phyloP scores from a whole-genome alignment of 2,888 invertebrate species.

The Muschampia staudingeri region DNA sequence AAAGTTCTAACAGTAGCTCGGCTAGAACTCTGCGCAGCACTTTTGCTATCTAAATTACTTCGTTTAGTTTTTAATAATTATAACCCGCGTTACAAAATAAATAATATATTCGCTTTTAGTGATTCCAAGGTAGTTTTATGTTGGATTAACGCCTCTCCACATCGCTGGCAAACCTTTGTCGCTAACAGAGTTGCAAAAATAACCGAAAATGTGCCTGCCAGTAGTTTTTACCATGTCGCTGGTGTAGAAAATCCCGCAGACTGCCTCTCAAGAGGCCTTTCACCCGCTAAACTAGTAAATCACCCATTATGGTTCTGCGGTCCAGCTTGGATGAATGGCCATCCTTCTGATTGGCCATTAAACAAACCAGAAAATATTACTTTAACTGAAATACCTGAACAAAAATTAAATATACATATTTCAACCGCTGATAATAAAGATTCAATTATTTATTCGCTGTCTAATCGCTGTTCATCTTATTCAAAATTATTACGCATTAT shows the following conservation, averaged over 20 bases:
- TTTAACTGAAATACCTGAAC: slow-evolving; percentile 4
- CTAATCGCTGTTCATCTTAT: slow-evolving; percentile 9
- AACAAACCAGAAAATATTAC: background rate
- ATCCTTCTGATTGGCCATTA: slow-evolving; percentile 2
- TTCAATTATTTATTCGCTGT: background rate
- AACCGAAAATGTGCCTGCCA: background rate
- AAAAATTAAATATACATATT: slow-evolving; percentile 6
- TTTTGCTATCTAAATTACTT: background rate
- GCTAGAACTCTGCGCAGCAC: too few species aligned
- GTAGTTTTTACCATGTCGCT: background rate
- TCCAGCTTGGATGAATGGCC: background rate
- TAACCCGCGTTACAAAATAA: background rate
- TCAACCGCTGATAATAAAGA: background rate
- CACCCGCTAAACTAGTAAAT: background rate
- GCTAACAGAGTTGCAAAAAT: background rate
- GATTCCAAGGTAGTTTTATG: background rate
- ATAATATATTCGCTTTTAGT: background rate
- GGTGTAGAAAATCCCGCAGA: slow-evolving; percentile 5
- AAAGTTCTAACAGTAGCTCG: too few species aligned
- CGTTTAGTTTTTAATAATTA: background rate
- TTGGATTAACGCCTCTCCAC: background rate
- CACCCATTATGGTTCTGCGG: background rate
- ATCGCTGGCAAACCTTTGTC: slow-evolving; percentile 2
- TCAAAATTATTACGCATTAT: background rate
- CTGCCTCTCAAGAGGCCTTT: background rate